Percentiles rank a stretch among this genome's conserved stretches.
phyloP scores from a whole-genome alignment of 2,797 vertebrate species.

The Phaenicophaeus curvirostris region DNA sequence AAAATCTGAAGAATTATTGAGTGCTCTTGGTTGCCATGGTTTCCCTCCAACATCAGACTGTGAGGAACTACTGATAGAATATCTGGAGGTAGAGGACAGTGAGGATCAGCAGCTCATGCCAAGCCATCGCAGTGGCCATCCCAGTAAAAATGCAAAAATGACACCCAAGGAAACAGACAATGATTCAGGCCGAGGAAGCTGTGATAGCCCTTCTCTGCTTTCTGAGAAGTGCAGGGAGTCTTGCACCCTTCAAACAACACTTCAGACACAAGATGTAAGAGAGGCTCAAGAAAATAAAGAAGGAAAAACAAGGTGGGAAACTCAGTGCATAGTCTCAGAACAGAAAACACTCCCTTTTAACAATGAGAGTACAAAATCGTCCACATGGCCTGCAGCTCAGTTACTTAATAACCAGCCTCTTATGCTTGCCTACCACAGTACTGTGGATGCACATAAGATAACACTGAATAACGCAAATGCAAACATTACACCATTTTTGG shows the following conservation, averaged over 20 bases:
- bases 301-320: slow-evolving; percentile 14
- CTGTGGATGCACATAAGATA: slow-evolving; percentile 59
- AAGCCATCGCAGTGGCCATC: slow-evolving; percentile 69
- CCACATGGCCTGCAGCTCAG: slow-evolving; percentile 82
- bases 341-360: slow-evolving; percentile 20
- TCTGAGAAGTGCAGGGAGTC: slow-evolving; percentile 80
- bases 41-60: slow-evolving; percentile 86
- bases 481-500: not conserved
- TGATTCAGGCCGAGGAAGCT: slow-evolving; percentile 91
- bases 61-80: slow-evolving; percentile 90
- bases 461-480: slow-evolving; percentile 18
- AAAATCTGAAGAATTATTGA: slow-evolving; percentile 87
- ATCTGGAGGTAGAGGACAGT: slow-evolving; percentile 86
- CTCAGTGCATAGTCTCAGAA: not conserved
- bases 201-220: slow-evolving; percentile 89
- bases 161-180: slow-evolving; percentile 79
- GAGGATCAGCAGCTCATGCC: slow-evolving; percentile 83
- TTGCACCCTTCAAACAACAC: not conserved
- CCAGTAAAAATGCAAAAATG: slow-evolving; percentile 67
- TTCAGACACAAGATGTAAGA: not conserved
- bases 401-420: slow-evolving; percentile 64
- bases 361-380: slow-evolving; percentile 68
- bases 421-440: slow-evolving; percentile 77
- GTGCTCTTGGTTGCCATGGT: slow-evolving; percentile 84
- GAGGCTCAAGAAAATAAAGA: slow-evolving; percentile 37